These are phyloP conservation scores for Atherinomorus stipes DNA, from an alignment of 2,113 vertebrate species.

Conservation along the genomic window DNA sequence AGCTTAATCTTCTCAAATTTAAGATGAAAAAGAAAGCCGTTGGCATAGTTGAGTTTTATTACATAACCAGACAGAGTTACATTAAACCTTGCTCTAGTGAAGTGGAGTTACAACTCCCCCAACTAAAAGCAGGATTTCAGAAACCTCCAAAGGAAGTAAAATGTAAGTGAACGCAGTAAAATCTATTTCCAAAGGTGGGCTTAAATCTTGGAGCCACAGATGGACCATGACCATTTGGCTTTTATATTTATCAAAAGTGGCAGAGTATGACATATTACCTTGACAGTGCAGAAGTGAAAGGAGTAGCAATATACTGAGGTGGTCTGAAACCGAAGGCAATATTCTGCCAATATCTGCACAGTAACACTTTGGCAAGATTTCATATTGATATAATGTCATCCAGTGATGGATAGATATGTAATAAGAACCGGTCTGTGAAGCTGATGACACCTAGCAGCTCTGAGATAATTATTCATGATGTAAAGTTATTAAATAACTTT, in stretches of 20 bases:
- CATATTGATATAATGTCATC: conserved; percentile 39
- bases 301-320: conserved; percentile 27
- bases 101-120: not conserved
- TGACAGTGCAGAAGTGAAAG: conserved; percentile 18
- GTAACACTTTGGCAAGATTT: conserved; percentile 37
- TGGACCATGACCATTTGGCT: conserved; percentile 14
- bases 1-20: no score
- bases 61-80: not conserved
- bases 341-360: conserved; percentile 46
- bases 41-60: not conserved
- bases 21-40: not conserved
- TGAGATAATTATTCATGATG: conserved; percentile 37
- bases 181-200: conserved; percentile 8
- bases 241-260: conserved; percentile 32
- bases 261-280: conserved; percentile 11
- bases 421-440: conserved; percentile 29
- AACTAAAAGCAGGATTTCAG: not conserved
- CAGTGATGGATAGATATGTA: conserved; percentile 40
- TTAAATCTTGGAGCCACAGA: conserved; percentile 8
- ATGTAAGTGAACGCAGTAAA: not conserved
- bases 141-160: not conserved
- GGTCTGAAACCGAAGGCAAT: conserved; percentile 47
- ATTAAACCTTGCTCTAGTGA: not conserved
- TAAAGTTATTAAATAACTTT: conserved; percentile 22
- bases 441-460: conserved; percentile 17